phyloP scores from a whole-genome alignment of 2,888 invertebrate species.

The Cremastinae sp. region DNA sequence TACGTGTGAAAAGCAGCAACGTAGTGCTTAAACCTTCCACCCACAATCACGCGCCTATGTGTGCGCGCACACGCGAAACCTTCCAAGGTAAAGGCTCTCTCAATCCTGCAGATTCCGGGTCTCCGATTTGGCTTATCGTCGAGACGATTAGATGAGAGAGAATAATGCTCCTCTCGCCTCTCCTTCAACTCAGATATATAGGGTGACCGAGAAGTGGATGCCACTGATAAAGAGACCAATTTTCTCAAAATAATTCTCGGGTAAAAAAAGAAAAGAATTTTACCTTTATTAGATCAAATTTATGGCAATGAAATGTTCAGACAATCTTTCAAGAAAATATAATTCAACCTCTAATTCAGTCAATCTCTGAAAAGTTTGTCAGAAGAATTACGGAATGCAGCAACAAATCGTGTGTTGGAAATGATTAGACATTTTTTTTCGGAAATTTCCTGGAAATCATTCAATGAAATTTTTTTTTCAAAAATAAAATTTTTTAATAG shows the following conservation, averaged over 20 bases:
- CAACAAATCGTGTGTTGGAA: too few relatives aligned
- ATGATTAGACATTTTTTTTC: too few relatives aligned
- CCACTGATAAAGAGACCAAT: not conserved
- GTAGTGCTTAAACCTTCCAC: slow-evolving; percentile 42
- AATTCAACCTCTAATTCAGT: too few relatives aligned
- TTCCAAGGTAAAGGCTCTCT: slow-evolving; percentile 39
- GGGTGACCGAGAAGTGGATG: not conserved
- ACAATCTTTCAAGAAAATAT: too few relatives aligned
- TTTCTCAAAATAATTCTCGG: slow-evolving; percentile 10
- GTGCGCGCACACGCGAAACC: slow-evolving; percentile 2
- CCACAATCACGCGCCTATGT: not conserved
- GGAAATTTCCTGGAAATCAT: too few relatives aligned
- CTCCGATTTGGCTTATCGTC: slow-evolving; percentile 55
- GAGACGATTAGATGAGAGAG: slow-evolving; percentile 45
- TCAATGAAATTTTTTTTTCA: too few relatives aligned
- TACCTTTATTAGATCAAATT: too few relatives aligned
- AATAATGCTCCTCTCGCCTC: slow-evolving; percentile 32
- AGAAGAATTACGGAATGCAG: too few relatives aligned
- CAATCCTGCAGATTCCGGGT: slow-evolving; percentile 55
- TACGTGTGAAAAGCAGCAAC: slow-evolving; percentile 33
- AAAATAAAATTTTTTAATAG: too few relatives aligned
- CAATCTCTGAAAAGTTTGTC: too few relatives aligned
- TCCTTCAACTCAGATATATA: not conserved
- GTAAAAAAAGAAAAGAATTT: not conserved
- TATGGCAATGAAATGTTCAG: too few relatives aligned